A percentile compares a stretch with the other conserved stretches of the same genome.
phyloP scores from a whole-genome alignment of 2,113 vertebrate genomes.

The Corydoras maculifer region DNA sequence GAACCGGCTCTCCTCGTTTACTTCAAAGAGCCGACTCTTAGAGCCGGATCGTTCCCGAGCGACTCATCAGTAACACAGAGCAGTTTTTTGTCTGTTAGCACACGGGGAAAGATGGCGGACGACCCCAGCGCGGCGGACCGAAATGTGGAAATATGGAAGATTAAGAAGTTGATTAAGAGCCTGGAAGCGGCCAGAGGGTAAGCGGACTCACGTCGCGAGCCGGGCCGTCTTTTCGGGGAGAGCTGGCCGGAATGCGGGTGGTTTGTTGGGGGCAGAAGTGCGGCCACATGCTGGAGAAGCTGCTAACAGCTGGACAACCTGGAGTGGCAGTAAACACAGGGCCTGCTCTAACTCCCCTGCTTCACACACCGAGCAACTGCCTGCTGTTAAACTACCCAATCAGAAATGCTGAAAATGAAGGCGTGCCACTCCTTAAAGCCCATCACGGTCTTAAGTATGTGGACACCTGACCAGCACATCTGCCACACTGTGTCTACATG shows the following conservation, averaged over 20 bases:
- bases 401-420: too few species aligned
- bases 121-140: constrained; percentile 96
- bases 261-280: not conserved
- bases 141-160: constrained; percentile 99
- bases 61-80: too few species aligned
- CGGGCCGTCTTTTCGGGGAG: not conserved
- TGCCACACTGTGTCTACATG: too few species aligned
- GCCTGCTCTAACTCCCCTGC: not conserved
- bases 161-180: constrained; percentile 98
- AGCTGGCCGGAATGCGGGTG: not conserved
- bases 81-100: constrained; percentile 47
- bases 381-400: too few species aligned
- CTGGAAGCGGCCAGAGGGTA: constrained; percentile 93
- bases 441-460: too few species aligned
- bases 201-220: constrained; percentile 38
- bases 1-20: too few species aligned
- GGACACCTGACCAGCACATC: too few species aligned
- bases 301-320: constrained; percentile 34
- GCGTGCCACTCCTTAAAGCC: too few species aligned
- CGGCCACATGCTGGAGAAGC: constrained; percentile 1
- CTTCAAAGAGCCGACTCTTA: too few species aligned
- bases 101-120: constrained; percentile 89
- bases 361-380: not conserved
- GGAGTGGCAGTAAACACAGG: not conserved
- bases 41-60: too few species aligned